Percentiles rank a stretch among this genome's conserved stretches.
Evolutionary conservation across 2,113 vertebrate genomes (phyloP).

Genomic region (Passer montanus): DNA sequence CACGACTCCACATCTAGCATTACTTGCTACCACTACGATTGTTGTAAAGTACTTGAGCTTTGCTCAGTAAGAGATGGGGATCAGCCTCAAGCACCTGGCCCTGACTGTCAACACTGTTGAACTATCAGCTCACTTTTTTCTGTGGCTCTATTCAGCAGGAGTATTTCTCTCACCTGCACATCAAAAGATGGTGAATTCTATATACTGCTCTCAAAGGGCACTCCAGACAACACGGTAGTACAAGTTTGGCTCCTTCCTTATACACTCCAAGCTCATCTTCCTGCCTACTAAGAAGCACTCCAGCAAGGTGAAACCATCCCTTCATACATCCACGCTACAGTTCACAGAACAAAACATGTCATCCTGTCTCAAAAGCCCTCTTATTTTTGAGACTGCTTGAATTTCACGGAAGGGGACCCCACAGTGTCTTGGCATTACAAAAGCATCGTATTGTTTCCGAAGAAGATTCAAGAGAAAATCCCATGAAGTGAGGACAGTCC

Average conservation of each 20-base stretch:
- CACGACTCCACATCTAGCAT: background rate
- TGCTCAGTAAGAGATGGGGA: background rate
- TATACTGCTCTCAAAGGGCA: background rate
- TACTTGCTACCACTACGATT: background rate
- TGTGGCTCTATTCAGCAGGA: background rate
- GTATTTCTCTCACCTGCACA: background rate
- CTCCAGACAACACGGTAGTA: background rate
- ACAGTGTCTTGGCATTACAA: background rate
- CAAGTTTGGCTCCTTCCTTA: background rate
- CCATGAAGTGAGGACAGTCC: background rate
- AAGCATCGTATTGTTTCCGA: background rate
- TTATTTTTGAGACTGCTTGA: background rate
- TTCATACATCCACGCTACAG: rapidly evolving
- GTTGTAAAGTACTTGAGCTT: background rate
- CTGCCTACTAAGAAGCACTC: background rate
- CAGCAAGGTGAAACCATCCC: background rate
- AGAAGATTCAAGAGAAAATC: background rate
- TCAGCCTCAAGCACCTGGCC: background rate
- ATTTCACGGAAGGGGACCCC: background rate
- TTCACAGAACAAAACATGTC: rapidly evolving
- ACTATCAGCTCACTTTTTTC: background rate
- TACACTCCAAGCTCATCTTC: background rate
- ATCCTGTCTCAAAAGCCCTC: background rate
- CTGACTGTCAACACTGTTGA: rapidly evolving
- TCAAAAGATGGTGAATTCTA: background rate